These are phyloP conservation scores for Myanophis thanlyinensis DNA, from an alignment of 2,113 vertebrate species.

Conservation along the genomic window DNA sequence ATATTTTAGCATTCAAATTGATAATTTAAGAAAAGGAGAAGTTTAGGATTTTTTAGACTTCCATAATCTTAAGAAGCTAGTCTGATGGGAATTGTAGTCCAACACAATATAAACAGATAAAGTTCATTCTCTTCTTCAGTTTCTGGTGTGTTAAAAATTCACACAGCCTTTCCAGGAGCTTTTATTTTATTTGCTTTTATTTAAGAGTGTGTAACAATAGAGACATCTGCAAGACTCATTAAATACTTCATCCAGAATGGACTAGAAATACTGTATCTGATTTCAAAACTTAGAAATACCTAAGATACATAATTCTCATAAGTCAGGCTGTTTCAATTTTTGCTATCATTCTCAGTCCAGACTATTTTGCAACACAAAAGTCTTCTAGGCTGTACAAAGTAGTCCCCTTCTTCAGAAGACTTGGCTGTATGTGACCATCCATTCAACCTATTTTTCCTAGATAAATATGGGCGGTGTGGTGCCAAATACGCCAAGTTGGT, in stretches of 20 bases:
- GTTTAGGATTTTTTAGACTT: neutral
- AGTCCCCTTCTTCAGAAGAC: constrained; percentile 40
- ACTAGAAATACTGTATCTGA: neutral
- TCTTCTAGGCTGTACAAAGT: constrained; percentile 45
- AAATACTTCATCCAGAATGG: neutral
- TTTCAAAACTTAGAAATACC: neutral
- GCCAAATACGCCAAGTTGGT: constrained; percentile 47
- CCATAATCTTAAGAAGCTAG: neutral
- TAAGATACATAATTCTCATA: constrained; percentile 27
- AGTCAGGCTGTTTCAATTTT: constrained; percentile 40
- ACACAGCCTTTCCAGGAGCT: neutral
- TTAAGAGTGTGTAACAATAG: neutral
- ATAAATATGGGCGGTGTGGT: constrained; percentile 21
- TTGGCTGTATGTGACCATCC: constrained; percentile 40
- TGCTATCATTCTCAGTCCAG: constrained; percentile 43
- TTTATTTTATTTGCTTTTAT: neutral
- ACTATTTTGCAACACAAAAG: constrained; percentile 54
- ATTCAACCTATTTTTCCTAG: constrained; percentile 41
- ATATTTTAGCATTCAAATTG: neutral
- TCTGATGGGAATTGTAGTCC: neutral
- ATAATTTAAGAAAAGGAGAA: neutral
- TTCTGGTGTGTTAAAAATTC: neutral
- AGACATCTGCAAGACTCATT: neutral
- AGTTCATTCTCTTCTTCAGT: neutral
- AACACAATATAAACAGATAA: neutral